Conservation (phyloP, 2,113 vertebrate species). For the Prionailurus bengalensis region DNA sequence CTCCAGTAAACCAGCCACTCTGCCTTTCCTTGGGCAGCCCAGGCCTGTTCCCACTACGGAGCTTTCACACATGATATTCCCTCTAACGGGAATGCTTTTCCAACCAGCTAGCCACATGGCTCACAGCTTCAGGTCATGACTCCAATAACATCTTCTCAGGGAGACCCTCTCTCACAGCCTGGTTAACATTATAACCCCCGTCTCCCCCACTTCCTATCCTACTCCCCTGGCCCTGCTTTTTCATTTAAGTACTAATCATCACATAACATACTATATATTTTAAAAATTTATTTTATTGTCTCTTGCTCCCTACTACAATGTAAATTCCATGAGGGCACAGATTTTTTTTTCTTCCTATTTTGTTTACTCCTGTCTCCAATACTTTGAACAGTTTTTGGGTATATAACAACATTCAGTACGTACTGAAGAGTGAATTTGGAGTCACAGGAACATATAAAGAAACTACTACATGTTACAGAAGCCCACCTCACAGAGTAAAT, state of each 20-base stretch:
- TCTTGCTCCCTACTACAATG: background rate
- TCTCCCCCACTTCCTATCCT: background rate
- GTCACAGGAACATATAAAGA: background rate
- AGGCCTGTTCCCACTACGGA: background rate
- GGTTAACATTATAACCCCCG: background rate
- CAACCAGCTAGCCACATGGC: background rate
- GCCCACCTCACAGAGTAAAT: background rate
- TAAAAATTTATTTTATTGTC: background rate
- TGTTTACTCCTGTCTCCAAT: background rate
- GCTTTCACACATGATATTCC: background rate
- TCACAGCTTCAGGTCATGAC: too few relatives aligned
- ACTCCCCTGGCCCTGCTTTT: background rate
- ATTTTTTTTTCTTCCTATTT: fast-evolving
- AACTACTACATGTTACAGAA: background rate
- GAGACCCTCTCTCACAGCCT: background rate
- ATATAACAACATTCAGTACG: background rate
- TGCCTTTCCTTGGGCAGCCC: background rate
- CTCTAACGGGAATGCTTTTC: background rate
- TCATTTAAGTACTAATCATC: background rate
- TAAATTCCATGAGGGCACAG: background rate
- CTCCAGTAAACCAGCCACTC: background rate
- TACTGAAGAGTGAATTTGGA: background rate
- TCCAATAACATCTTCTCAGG: background rate
- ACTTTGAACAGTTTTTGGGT: background rate
- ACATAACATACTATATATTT: background rate